These are phyloP conservation scores for Araneus ventricosus DNA, from an alignment of 1,140 invertebrate genomes.

Conservation along the genomic window DNA sequence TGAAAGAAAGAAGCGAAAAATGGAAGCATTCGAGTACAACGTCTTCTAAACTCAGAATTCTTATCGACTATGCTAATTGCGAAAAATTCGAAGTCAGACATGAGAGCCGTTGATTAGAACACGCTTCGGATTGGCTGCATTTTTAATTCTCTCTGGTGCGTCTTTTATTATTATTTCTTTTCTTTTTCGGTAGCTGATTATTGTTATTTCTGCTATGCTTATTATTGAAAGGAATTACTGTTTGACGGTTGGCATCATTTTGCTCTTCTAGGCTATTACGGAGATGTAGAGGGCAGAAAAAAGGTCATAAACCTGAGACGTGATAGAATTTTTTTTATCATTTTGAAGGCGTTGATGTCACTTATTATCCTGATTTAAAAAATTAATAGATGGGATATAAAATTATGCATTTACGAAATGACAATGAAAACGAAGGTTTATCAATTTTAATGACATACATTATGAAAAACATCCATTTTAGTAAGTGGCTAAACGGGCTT, in stretches of 20 bases:
- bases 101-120: not conserved
- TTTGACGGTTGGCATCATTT: not conserved
- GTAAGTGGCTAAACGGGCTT: too few relatives aligned
- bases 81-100: not conserved
- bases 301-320: not conserved
- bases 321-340: not conserved
- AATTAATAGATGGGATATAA: too few relatives aligned
- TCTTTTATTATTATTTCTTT: not conserved
- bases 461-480: too few relatives aligned
- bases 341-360: too few relatives aligned
- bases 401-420: too few relatives aligned
- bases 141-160: not conserved
- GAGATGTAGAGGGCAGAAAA: not conserved
- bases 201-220: not conserved
- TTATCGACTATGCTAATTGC: slow-evolving; percentile 9
- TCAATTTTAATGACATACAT: too few relatives aligned
- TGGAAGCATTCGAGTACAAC: not conserved
- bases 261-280: not conserved
- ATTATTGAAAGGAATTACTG: not conserved
- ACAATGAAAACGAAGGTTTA: too few relatives aligned
- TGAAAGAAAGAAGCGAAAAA: not conserved
- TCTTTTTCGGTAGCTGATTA: not conserved
- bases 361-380: too few relatives aligned
- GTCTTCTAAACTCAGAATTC: not conserved
- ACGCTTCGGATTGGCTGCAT: not conserved